phyloP scores from a whole-genome alignment of 2,888 invertebrate species.

The Ceraclea dissimilis region DNA sequence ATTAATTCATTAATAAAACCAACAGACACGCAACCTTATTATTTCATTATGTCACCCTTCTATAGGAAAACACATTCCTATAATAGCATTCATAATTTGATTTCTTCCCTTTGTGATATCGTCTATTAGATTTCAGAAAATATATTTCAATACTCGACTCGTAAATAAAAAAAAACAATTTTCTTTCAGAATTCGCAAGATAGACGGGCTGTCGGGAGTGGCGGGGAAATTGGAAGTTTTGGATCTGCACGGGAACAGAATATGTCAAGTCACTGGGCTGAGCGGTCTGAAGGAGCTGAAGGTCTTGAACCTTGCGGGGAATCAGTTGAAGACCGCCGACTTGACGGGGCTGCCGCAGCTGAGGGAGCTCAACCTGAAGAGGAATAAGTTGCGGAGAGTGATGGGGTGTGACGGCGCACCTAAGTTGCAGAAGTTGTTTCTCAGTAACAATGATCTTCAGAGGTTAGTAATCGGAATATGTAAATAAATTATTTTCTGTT shows the following conservation, averaged over 20 bases:
- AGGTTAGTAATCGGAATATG: constrained; percentile 39
- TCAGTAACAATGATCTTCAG: constrained; percentile 73
- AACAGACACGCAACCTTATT: too few relatives aligned
- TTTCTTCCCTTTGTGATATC: too few relatives aligned
- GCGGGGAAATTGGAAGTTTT: constrained; percentile 74
- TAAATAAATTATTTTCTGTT: too few relatives aligned
- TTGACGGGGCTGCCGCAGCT: constrained; percentile 70
- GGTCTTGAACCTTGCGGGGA: constrained; percentile 89
- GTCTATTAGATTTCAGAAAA: too few relatives aligned
- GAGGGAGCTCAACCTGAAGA: constrained; percentile 80
- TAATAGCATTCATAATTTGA: too few relatives aligned
- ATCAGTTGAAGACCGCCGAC: constrained; percentile 73
- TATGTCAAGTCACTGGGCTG: constrained; percentile 65
- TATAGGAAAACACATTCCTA: too few relatives aligned
- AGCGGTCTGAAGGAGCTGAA: constrained; percentile 66
- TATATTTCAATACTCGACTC: too few relatives aligned
- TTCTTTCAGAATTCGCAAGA: constrained; percentile 60
- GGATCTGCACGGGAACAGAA: constrained; percentile 90
- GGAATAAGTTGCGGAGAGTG: constrained; percentile 75
- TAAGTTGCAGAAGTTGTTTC: constrained; percentile 68
- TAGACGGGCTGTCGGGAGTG: constrained; percentile 67
- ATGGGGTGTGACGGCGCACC: constrained; percentile 73
- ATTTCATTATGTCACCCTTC: too few relatives aligned
- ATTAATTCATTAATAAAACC: too few relatives aligned
- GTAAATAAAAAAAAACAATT: too few relatives aligned